These are phyloP conservation scores for Torymus tubicola DNA, from an alignment of 2,888 invertebrate species.

Conservation along the genomic window DNA sequence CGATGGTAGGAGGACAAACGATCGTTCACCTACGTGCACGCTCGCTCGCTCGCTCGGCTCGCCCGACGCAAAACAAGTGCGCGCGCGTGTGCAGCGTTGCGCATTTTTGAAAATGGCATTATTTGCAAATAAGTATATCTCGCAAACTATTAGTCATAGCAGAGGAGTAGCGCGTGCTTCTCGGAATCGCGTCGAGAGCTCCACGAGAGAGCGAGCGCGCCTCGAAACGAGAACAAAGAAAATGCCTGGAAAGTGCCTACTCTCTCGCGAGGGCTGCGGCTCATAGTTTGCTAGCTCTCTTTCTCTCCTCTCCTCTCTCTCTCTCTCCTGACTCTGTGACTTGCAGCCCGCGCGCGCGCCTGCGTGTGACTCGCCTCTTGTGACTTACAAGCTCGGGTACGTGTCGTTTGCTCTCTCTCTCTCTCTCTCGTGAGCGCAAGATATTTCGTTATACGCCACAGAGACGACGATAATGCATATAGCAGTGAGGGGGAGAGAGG, in stretches of 20 bases:
- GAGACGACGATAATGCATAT: no score
- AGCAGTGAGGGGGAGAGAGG: no score
- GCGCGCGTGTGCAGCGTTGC: constrained; percentile 13
- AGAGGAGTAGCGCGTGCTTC: constrained; percentile 43
- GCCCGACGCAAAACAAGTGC: constrained; percentile 55
- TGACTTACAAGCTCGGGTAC: constrained; percentile 23
- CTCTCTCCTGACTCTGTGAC: neutral
- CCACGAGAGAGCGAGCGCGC: neutral
- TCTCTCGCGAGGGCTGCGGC: neutral
- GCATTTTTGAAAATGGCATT: constrained; percentile 55
- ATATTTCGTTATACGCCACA: constrained; percentile 34
- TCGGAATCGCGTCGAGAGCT: constrained; percentile 32
- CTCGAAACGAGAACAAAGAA: constrained; percentile 54
- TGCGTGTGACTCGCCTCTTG: no score
- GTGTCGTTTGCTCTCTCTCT: constrained; percentile 6
- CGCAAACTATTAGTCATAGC: constrained; percentile 57
- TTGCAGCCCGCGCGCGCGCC: neutral
- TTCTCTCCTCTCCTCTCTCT: no score
- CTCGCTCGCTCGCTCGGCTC: constrained; percentile 9
- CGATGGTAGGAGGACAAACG: constrained; percentile 74
- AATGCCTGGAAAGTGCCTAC: constrained; percentile 45
- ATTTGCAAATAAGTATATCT: constrained; percentile 59
- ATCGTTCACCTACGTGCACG: constrained; percentile 71
- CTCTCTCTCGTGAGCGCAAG: neutral
- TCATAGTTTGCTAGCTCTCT: no score